Base-by-base conservation (phyloP, 2,888 invertebrate genomes). In the Gymnosoma rotundatum region DNA sequence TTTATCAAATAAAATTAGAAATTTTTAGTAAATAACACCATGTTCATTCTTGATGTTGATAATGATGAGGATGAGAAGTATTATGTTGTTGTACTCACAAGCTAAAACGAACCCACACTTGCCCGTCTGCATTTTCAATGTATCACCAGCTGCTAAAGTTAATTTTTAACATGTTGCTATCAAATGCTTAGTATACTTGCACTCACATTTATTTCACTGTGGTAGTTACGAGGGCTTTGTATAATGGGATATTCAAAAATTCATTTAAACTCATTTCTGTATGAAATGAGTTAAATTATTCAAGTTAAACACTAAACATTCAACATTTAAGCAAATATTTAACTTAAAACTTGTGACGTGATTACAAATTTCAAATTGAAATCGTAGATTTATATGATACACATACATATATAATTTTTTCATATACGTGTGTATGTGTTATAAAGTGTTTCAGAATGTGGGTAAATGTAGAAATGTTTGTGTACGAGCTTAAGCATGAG, bases 271-370 rank as follows among this genome's bases (percentile, higher is more conserved):
- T 82, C 75, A 76, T 82, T 82, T 82, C 42, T 52, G 70, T 76
- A 64, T 60, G 70, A 76, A 82, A 82, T 76, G 81, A 82, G 81
- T 70, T 81, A 75, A 81, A 81, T 81, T 81, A 81, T 82, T 82
- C 81, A 82, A 82, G 76, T 82, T 82, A 76, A 82, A 79, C 79
- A 79, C 73, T 73, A 79, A 79, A 60, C 81, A 82, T 82, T 82
- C 75, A 82, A 82, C 81, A 82, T 82, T 82, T 82, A 76, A 82
- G 81, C 76, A 82, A 82, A 82, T 82, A 82, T 82, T 82, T 82
- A 64, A 70, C 70, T 76, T 76, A 70, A 76, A 82, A 72, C 81
- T 82, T 82, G 75, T 76, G 75, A 82, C 76, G 81, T 82, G 81
- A 82, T 82, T 82, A 82, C 75, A 82, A 81, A 74, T 76, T 82